Conservation (phyloP, 2,113 vertebrate species). For the Mustelus asterias region DNA sequence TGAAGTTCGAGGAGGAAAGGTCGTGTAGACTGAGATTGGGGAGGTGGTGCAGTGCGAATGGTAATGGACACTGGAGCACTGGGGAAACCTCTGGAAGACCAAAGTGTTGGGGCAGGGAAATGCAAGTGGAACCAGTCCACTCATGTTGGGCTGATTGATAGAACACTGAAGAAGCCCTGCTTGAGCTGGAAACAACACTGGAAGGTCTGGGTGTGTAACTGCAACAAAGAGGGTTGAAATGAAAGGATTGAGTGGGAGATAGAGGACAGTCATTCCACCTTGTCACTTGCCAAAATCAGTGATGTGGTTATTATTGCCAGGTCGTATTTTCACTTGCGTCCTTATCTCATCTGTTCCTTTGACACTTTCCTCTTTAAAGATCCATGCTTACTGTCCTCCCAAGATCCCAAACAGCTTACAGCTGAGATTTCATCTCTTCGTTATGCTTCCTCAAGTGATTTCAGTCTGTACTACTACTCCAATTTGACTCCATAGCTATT, state of each 20-base stretch:
- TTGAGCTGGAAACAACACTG: neutral
- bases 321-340: neutral
- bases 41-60: neutral
- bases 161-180: neutral
- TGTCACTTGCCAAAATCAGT: neutral
- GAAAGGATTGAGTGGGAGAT: neutral
- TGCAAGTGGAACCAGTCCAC: neutral
- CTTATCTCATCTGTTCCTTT: neutral
- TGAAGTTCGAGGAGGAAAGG: neutral
- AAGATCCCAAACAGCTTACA: neutral
- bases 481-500: too few species aligned
- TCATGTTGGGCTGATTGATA: neutral
- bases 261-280: neutral
- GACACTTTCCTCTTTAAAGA: neutral
- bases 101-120: neutral
- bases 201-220: neutral
- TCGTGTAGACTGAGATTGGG: neutral
- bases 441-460: neutral
- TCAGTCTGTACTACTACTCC: neutral
- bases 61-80: neutral
- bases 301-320: neutral
- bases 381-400: neutral
- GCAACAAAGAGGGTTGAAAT: neutral
- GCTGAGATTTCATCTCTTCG: neutral
- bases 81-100: neutral